phyloP scores from a whole-genome alignment of 2,113 vertebrate genomes.

The Notechis scutatus region DNA sequence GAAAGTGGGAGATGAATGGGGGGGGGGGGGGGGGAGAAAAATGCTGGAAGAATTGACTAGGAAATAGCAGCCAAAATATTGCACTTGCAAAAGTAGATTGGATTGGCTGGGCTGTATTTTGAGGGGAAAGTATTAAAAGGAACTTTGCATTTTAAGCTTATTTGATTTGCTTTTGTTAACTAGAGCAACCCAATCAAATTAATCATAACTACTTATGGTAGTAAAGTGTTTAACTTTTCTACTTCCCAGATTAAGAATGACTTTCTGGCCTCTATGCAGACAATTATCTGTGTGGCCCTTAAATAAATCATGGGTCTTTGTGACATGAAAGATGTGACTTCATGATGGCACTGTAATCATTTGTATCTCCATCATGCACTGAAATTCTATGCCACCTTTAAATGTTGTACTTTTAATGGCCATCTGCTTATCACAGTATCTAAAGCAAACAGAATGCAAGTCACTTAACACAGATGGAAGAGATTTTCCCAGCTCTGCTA shows the following conservation, averaged over 20 bases:
- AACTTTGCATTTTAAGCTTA: background rate
- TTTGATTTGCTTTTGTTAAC: background rate
- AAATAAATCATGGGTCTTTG: conserved; percentile 38
- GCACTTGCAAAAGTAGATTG: background rate
- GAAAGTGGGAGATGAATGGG: background rate
- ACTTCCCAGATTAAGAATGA: background rate
- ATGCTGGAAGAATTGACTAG: background rate
- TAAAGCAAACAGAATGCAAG: conserved; percentile 69
- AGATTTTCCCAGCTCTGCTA: conserved; percentile 22
- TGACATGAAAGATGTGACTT: conserved; percentile 48
- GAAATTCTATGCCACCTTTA: conserved; percentile 47
- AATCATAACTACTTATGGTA: background rate
- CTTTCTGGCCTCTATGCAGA: conserved; percentile 30
- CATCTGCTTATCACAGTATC: conserved; percentile 61
- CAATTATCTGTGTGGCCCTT: conserved; percentile 49
- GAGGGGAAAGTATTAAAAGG: background rate
- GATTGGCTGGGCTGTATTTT: background rate
- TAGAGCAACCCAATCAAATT: background rate
- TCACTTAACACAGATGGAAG: conserved; percentile 64
- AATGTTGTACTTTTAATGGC: conserved; percentile 55
- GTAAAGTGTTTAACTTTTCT: background rate
- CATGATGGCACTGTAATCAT: conserved; percentile 56
- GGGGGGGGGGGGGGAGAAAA: too few relatives aligned
- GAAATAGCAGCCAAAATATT: background rate
- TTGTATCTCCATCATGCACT: conserved; percentile 43